Base-by-base conservation (phyloP, 2,113 vertebrate genomes). In the Thalassoma bifasciatum region DNA sequence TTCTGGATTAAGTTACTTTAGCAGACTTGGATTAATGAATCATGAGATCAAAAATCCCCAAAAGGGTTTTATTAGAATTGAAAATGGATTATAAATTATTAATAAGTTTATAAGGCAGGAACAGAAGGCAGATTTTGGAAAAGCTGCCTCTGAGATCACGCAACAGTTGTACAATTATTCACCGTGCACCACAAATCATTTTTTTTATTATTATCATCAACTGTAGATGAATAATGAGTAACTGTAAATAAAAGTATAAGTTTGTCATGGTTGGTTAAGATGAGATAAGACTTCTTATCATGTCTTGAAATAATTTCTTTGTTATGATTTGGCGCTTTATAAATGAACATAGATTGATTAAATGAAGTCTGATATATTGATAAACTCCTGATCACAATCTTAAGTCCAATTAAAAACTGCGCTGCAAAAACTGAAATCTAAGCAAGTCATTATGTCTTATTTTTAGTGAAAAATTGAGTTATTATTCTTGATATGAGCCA, bases 141-240 rank as follows among this genome's bases (percentile, higher is more conserved):
- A 19, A 7, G 30, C 46, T 12, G 24, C 22, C 49, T 11, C 49
- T 52, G 37, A 52, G 37, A 10, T 61, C 71, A 57, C 8, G 30
- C 30, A 30, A n/a, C 52, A 10, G 34, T 19, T 26, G 17, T 53
- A 3, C 8, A 40, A 5, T 40, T 1, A 57, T 24, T 54, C 7
- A 22, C 19, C 63, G 10, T 63, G 69, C 44, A 46, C n/a, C 24
- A 17, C 16, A 13, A 17, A 1, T 12, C 7, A 50, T 73, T 66
- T 12, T 9, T 24, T n/a, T 22, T 36, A 14, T 56, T 57, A n/a
- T n/a, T n/a, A n/a, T n/a, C n/a, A n/a, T n/a, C n/a, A 24, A 38
- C 59, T 40, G 12, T 10, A 49, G 12, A 58, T 56, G 30, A 65
- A 70, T 74, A 37, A 80, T 81, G 2, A 1, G 75, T 65, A 54